Conservation (phyloP, 1,140 invertebrate species). For the Agrypnia vestita region DNA sequence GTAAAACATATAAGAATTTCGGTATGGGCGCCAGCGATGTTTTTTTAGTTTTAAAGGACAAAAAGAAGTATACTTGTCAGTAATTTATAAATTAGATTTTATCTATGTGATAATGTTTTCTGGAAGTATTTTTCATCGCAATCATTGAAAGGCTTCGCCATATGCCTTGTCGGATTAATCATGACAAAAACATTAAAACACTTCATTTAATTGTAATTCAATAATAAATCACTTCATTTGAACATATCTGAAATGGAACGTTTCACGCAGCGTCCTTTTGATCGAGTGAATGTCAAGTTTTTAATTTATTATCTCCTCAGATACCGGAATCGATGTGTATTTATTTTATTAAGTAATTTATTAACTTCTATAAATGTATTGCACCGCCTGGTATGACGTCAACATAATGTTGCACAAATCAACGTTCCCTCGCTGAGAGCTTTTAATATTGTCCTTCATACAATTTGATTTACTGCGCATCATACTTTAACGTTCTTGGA, state of each 20-base stretch:
- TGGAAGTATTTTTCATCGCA: too few species aligned
- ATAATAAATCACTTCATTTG: not conserved
- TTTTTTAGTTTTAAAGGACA: too few species aligned
- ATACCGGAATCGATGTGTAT: conserved; percentile 3
- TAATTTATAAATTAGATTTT: too few species aligned
- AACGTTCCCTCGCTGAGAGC: not conserved
- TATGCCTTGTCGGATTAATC: not conserved
- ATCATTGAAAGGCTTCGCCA: not conserved
- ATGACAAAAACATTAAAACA: not conserved
- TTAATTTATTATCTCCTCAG: conserved; percentile 37
- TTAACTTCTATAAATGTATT: conserved; percentile 23
- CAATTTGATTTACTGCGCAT: conserved; percentile 14
- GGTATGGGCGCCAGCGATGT: too few species aligned
- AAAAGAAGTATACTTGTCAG: too few species aligned
- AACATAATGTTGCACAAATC: conserved; percentile 9
- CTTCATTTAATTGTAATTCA: not conserved
- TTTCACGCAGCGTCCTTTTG: conserved; percentile 4
- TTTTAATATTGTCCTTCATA: conserved; percentile 36
- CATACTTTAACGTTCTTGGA: not conserved
- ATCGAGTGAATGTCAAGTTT: conserved; percentile 21
- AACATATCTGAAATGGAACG: not conserved
- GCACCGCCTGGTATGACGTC: conserved; percentile 33
- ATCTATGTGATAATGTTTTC: too few species aligned
- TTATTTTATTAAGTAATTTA: not conserved
- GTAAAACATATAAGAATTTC: too few species aligned